phyloP scores from a whole-genome alignment of 2,888 invertebrate genomes.

The Callinectes sapidus region DNA sequence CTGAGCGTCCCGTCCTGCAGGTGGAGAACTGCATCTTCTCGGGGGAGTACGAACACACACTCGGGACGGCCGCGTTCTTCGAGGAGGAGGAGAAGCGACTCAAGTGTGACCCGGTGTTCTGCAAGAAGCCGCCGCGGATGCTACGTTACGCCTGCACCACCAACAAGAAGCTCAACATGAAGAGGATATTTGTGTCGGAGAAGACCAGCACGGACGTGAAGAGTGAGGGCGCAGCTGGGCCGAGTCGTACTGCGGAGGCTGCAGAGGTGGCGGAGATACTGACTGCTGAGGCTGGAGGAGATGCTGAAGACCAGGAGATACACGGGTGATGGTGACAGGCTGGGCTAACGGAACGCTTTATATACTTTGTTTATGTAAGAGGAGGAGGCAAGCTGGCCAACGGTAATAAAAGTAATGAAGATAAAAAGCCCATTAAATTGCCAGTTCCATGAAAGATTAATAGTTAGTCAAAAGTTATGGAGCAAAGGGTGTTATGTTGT shows the following conservation, averaged over 20 bases:
- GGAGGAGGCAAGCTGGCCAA: too few species aligned
- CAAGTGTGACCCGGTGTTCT: conserved; percentile 68
- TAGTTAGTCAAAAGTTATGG: too few species aligned
- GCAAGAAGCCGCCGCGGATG: conserved; percentile 64
- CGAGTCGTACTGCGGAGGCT: too few species aligned
- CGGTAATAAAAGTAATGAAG: too few species aligned
- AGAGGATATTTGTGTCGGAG: conserved; percentile 64
- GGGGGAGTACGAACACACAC: conserved; percentile 66
- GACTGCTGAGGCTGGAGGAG: too few species aligned
- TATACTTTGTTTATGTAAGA: too few species aligned
- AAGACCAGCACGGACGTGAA: neutral
- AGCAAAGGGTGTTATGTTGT: too few species aligned
- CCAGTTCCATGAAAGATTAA: too few species aligned
- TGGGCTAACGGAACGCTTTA: too few species aligned
- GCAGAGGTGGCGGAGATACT: neutral
- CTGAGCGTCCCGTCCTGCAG: conserved; percentile 63
- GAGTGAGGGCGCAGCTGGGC: neutral
- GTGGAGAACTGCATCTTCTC: conserved; percentile 66
- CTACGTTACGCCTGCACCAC: conserved; percentile 63
- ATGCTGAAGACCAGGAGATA: too few species aligned
- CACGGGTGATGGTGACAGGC: too few species aligned
- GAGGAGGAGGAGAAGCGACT: conserved; percentile 64
- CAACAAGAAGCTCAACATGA: conserved; percentile 63
- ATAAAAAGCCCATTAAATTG: too few species aligned
- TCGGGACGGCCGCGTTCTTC: conserved; percentile 65